Percentiles rank a stretch among this genome's conserved stretches.
These are phyloP conservation scores for Mesaphorura yosii DNA, from an alignment of 1,140 invertebrate genomes.

Conservation along the genomic window DNA sequence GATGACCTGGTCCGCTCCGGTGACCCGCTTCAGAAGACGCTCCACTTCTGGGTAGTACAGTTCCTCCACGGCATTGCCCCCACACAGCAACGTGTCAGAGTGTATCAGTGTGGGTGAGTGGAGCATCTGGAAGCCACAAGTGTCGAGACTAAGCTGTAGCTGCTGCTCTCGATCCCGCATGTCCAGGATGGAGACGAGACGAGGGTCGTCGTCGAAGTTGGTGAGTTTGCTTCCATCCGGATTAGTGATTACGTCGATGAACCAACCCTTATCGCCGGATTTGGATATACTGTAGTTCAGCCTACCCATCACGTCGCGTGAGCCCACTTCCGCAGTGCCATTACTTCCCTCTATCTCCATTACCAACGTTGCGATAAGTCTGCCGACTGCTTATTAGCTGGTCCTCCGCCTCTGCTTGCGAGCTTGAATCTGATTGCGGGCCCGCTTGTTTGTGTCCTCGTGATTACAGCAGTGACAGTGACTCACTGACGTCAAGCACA, in stretches of 20 bases:
- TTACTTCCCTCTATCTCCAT: no score
- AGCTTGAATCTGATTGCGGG: no score
- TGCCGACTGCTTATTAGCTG: no score
- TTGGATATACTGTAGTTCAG: slow-evolving; percentile 1
- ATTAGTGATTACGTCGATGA: background rate
- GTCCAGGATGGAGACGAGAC: background rate
- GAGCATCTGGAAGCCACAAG: background rate
- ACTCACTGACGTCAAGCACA: no score
- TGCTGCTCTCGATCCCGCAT: background rate
- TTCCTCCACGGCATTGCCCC: background rate
- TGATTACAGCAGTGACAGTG: no score
- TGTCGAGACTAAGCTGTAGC: background rate
- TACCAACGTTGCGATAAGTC: no score
- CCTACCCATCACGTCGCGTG: background rate
- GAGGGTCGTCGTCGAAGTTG: background rate
- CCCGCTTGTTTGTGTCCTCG: no score
- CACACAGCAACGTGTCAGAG: background rate
- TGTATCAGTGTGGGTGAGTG: background rate
- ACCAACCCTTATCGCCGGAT: background rate
- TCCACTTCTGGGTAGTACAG: slow-evolving; percentile 2
- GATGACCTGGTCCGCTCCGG: background rate
- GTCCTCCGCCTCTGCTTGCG: no score
- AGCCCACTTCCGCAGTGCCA: no score
- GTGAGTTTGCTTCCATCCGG: slow-evolving; percentile 1
- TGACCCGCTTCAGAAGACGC: background rate